Evolutionary conservation across 2,888 invertebrate genomes (phyloP), one percentile per base, ranked within the genome.

Genomic region (Mimachlamys varia): DNA sequence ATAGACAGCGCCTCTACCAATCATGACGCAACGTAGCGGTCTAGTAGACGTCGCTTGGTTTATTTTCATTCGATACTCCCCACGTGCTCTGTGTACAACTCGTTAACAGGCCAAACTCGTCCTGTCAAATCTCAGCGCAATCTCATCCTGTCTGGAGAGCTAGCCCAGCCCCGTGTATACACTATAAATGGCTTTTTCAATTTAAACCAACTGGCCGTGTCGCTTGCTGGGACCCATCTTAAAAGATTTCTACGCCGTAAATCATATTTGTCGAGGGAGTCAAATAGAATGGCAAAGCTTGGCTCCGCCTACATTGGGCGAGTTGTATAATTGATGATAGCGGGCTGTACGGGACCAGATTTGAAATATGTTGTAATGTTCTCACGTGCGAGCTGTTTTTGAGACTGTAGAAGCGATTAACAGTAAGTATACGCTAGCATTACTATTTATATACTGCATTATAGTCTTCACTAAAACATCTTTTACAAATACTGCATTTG

Each of bases 131-230:
- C 76, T 76, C 76, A 27, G 76, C 76, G 27, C 76, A 76, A 76
- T 33, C 27, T 76, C 76, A 76, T 27, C 76, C 33, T 76, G 76
- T 76, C 76, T 76, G 76, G 33, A 27, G 33, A 76, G 76, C 76
- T 76, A 22, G 76, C 76, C 76, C 76, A 33, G 76, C 76, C 76
- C 76, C 27, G 76, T 76, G 76, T 27, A 76, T 76, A 76, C 76
- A 76, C 76, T 76, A 76, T 76, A 76, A 76, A 76, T 76, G 76
- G 76, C 76, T 76, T 76, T 76, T 76, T 76, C 76, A 76, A 76
- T 76, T 76, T 76, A 76, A 76, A 76, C 76, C 76, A 76, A 76
- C 76, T 76, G 76, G 27, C 76, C 76, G 76, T 76, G 76, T 76
- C 76, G 76, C 33, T 76, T 76, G 76, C 76, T 76, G 76, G 76